A percentile compares a stretch with the other conserved stretches of the same genome.
Conservation (phyloP, 1,140 invertebrate genomes). For the Rhynchophorus ferrugineus region DNA sequence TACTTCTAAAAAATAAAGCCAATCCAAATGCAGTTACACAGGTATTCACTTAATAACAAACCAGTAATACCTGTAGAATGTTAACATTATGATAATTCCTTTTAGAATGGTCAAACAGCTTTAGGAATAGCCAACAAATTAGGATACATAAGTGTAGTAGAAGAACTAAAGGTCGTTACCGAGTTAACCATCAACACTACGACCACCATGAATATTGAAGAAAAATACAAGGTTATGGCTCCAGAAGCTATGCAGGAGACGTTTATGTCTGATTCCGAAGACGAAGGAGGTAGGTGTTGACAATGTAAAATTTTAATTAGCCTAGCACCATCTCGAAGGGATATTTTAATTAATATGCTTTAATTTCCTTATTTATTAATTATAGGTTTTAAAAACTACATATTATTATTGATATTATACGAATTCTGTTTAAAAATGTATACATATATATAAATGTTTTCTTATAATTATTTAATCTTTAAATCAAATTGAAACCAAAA, state of each 20-base stretch:
- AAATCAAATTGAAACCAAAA: too few relatives aligned
- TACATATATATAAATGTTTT: too few relatives aligned
- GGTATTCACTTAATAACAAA: constrained; percentile 45
- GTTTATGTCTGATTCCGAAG: constrained; percentile 97
- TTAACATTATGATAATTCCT: not conserved
- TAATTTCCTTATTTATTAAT: too few relatives aligned
- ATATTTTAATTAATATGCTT: too few relatives aligned
- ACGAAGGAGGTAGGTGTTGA: constrained; percentile 93
- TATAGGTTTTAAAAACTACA: too few relatives aligned
- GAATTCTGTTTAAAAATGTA: too few relatives aligned
- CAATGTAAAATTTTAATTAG: constrained; percentile 28
- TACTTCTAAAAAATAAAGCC: constrained; percentile 89
- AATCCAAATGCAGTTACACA: constrained; percentile 90
- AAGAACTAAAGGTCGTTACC: constrained; percentile 94
- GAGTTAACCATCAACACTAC: constrained; percentile 76
- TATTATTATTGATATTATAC: too few relatives aligned
- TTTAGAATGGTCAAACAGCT: constrained; percentile 91
- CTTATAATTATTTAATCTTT: too few relatives aligned
- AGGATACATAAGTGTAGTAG: constrained; percentile 96
- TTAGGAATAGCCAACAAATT: constrained; percentile 91
- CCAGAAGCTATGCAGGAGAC: constrained; percentile 99
- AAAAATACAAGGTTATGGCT: constrained; percentile 93
- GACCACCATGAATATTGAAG: constrained; percentile 65
- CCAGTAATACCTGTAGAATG: not conserved
- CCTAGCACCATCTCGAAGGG: not conserved